Conservation (phyloP, 2,113 vertebrate genomes). For the Urocynchramus pylzowi region DNA sequence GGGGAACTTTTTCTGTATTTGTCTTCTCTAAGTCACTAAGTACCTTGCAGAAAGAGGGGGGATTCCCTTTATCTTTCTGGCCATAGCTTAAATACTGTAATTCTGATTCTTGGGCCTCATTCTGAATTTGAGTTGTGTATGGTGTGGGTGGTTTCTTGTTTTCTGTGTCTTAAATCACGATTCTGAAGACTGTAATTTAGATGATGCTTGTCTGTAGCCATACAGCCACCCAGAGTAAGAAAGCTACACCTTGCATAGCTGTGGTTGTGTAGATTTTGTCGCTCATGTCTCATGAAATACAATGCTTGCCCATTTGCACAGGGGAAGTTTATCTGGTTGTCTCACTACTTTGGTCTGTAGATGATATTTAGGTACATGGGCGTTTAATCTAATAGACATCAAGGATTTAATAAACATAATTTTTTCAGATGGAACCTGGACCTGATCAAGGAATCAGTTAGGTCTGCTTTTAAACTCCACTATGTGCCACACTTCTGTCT, state of each 20-base stretch:
- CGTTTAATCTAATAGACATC: no score
- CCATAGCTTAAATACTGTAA: neutral
- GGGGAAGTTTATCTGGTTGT: neutral
- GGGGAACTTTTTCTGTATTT: neutral
- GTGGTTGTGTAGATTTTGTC: neutral
- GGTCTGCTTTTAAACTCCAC: neutral
- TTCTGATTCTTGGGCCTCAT: neutral
- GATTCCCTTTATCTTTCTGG: neutral
- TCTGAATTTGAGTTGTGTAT: neutral
- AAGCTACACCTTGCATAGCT: neutral
- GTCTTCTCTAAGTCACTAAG: neutral
- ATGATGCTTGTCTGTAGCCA: neutral
- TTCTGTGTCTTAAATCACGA: neutral
- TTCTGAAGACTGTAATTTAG: neutral
- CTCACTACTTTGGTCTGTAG: neutral
- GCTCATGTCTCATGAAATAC: neutral
- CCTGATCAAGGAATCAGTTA: neutral
- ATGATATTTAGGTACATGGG: neutral
- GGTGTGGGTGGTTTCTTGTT: neutral
- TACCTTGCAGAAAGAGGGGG: neutral
- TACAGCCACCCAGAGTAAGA: neutral
- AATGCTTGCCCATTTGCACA: neutral
- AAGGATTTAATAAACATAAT: neutral
- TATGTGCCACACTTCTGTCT: neutral
- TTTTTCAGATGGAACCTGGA: neutral